Evolutionary conservation across 2,888 invertebrate genomes (phyloP).

Genomic region (Harpalus rubripes): DNA sequence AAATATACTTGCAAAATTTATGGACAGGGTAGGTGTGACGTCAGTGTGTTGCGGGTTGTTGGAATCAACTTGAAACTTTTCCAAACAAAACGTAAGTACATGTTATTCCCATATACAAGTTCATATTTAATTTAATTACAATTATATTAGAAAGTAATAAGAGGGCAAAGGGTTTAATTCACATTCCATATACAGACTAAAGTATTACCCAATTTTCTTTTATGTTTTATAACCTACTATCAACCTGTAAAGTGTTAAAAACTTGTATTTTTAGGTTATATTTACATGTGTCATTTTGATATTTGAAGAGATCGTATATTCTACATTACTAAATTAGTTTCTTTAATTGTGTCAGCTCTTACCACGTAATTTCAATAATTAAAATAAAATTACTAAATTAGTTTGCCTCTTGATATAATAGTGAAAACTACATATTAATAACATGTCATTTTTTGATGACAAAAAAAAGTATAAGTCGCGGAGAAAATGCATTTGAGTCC

Average conservation of each 20-base stretch:
- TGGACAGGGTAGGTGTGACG: neutral
- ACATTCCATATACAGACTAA: neutral
- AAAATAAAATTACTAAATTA: too few relatives aligned
- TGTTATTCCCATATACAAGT: neutral
- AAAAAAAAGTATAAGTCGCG: neutral
- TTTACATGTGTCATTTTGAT: neutral
- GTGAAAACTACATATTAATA: too few relatives aligned
- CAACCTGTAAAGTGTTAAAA: neutral
- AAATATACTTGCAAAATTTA: too few relatives aligned
- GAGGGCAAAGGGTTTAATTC: neutral
- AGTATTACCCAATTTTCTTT: neutral
- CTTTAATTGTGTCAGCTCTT: too few relatives aligned
- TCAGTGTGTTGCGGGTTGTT: neutral
- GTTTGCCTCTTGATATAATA: too few relatives aligned
- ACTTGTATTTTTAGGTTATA: neutral
- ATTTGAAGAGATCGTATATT: neutral
- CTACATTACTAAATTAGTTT: too few relatives aligned
- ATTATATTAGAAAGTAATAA: neutral
- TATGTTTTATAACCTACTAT: neutral
- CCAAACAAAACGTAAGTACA: neutral
- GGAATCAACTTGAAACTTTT: neutral
- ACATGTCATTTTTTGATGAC: slow-evolving; percentile 1
- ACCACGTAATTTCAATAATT: too few relatives aligned
- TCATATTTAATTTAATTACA: neutral
- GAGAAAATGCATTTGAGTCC: neutral